Base-by-base conservation (phyloP, 2,797 vertebrate species). In the Bradypodion ventrale region DNA sequence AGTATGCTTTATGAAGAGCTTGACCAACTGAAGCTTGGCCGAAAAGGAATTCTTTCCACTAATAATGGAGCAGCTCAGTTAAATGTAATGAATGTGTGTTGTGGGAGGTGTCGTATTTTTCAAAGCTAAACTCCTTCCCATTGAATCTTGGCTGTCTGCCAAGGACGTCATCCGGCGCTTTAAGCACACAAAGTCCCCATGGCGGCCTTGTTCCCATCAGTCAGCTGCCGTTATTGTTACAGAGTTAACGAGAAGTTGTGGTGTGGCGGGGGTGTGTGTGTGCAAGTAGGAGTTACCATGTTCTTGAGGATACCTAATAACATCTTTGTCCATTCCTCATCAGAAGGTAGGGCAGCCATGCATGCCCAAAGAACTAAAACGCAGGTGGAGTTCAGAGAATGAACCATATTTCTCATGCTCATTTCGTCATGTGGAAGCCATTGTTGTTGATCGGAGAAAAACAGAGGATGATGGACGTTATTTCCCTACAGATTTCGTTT, bases 71-170 rank as follows among this genome's bases (percentile, higher is more conserved):
- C 63, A 37, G 40, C 49, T 44, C 29, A 59, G 37, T 35, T 59
- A 56, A 69, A 77, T 42, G 13, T 13, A 23, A 56, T 32, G 46
- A 66, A 75, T 68, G 29, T 35, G 70, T 32, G 42, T 15, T 23
- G 29, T 19, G 27, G 49, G 68, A 37, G 37, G 9, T 29, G 8
- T 46, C 29, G 46, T 6, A 49, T 74, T 83, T 70, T 83, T 60
- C 35, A 70, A 83, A 70, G 75, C 52, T 27, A 25, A 44, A 37
- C 46, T 60, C 65, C 49, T 77, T 62, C 75, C 42, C 60, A 21
- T 35, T 44, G 65, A 69, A 78, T 37, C 60, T 44, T 83, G 82
- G 82, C 75, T 7, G 23, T n/a, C 75, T 35, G 82, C 82, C 82
- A 70, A 60, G 70, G 59, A 62, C n/a, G 52, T 49, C 46, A 7